Base-by-base conservation (phyloP, 2,888 invertebrate species). In the Gryllus longicercus region DNA sequence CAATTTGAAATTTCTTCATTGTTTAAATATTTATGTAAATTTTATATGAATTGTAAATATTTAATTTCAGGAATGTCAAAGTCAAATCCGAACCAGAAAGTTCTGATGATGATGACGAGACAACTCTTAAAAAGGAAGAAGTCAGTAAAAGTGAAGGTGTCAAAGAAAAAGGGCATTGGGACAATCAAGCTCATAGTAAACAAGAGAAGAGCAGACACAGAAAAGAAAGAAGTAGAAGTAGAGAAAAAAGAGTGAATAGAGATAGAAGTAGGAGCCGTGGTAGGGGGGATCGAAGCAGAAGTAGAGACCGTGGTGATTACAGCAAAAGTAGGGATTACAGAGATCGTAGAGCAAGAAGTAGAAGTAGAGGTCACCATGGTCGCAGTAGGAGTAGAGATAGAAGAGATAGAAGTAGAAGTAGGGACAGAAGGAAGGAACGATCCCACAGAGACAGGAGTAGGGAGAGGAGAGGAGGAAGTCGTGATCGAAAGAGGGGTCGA, bases 191-290 rank as follows among this genome's bases (percentile, higher is more conserved):
- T 75, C 80, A 25, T 80, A 74, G 80, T 81, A 80, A 76, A 81
- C 80, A 81, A 77, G 81, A 82, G 74, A 82, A 84, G 50, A 84
- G 84, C n/a, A 78, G 81, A 10, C 83, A 84, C n/a, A 83, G 83
- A 51, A 83, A 78, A 10, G 76, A 80, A 78, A 81, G 84, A 87
- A 79, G 88, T 87, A 80, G 87, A 85, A 84, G 87, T 87, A 77
- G 87, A 87, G 79, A 83, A 12, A 83, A 82, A 81, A 83, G 83
- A 80, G 49, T 5, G 23, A 81, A 82, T 74, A 82, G 82, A 81
- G 79, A 83, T 79, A 82, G 82, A 82, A 81, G 81, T 11, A 81
- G 82, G n/a, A 80, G 81, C 51, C 76, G 78, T 25, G 82, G 83
- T 51, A 82, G 80, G 80, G 79, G 80, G 12, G 82, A 80, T 12